A percentile compares a stretch with the other conserved stretches of the same genome.
Evolutionary conservation across 2,113 vertebrate species (phyloP).

Genomic region (Columba livia): DNA sequence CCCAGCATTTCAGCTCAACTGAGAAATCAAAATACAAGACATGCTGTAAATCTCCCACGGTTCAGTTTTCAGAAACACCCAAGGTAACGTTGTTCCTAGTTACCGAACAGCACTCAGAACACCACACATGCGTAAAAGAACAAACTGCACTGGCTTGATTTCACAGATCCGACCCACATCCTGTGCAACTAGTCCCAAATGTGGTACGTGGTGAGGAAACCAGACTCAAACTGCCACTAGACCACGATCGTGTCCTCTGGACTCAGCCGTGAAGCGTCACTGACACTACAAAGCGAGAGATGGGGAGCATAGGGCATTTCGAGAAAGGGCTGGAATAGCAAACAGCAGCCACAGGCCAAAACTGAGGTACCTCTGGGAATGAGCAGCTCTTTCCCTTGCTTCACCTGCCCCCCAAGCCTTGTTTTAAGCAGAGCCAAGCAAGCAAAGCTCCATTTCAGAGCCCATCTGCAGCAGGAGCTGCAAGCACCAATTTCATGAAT

Average conservation of each 20-base stretch:
- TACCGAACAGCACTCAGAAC: background rate
- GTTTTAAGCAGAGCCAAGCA: conserved; percentile 13
- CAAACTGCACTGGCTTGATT: background rate
- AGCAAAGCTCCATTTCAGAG: conserved; percentile 20
- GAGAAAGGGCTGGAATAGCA: background rate
- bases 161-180: conserved; percentile 53
- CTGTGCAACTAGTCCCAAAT: conserved; percentile 23
- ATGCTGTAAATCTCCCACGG: background rate
- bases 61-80: background rate
- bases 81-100: background rate
- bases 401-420: background rate
- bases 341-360: background rate
- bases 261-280: background rate
- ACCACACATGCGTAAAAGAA: background rate
- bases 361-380: background rate
- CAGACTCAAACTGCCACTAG: background rate
- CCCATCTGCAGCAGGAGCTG: conserved; percentile 9
- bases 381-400: background rate
- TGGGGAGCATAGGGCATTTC: background rate
- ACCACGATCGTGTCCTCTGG: background rate
- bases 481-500: background rate
- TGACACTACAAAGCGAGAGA: background rate
- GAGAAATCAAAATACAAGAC: background rate
- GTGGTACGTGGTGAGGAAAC: background rate
- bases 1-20: background rate